Base-by-base conservation (phyloP, 2,888 invertebrate species). In the Drosophila nigricruria region DNA sequence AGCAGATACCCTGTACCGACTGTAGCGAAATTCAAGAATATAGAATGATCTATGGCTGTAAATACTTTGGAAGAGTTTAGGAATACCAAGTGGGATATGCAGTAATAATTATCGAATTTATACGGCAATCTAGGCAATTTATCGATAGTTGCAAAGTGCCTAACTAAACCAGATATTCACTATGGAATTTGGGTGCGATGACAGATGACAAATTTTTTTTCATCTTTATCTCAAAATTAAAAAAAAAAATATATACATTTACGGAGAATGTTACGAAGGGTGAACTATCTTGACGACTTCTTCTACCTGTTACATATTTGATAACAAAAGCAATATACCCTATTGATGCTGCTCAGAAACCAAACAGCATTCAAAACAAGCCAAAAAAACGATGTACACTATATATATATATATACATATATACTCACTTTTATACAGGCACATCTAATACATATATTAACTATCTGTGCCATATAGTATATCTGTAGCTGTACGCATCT, bases 351-450 rank as follows among this genome's bases (percentile, higher is more conserved):
- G 49, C 27, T 25, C 8, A 9, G 5, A 30, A 47, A 47, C 25
- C 12, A 32, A 58, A 25, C 12, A 23, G 47, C 52, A 60, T 56
- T 65, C 12, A 23, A 43, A 43, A 43, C 56, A 73, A 77, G 63
- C 47, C 30, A 66, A 66, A 74, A 62, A 58, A 67, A 60, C 2
- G 1, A 14, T 6, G 2, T 68, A 76, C 40, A 68, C 23, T n/a
- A 27, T 38, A 32, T 45, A 42, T 47, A 20, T 53, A 43, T 60
- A 38, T 40, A 49, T 47, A n/a, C n/a, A 43, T 60, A 45, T 52
- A 58, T 38, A 10, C 8, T 14, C 30, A 18, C 30, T n/a, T 70
- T 52, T 53, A 43, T 34, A 36, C 20, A 36, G 3, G 18, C 27
- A 53, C 20, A 38, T 77, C 53, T 38, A 38, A 53, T 58, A 38